phyloP scores from a whole-genome alignment of 2,888 invertebrate species.

The Drosophila limbata region DNA sequence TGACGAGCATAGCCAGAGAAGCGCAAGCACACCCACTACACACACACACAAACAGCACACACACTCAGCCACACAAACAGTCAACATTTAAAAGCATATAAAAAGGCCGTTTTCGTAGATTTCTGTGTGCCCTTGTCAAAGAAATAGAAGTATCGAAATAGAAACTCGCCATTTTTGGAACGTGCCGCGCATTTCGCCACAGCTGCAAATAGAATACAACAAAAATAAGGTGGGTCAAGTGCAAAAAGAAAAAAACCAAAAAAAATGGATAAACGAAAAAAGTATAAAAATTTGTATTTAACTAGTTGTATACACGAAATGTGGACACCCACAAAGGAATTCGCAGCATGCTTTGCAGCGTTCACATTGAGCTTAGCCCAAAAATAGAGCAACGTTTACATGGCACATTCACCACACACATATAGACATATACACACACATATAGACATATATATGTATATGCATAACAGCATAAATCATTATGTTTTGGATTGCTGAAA shows the following conservation, averaged over 20 bases:
- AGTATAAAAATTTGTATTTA: conserved; percentile 36
- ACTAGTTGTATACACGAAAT: conserved; percentile 75
- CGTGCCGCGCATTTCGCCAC: conserved; percentile 72
- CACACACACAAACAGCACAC: conserved; percentile 26
- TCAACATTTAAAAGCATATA: conserved; percentile 71
- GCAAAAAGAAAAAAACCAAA: conserved; percentile 60
- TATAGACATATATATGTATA: conserved; percentile 22
- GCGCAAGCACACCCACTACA: conserved; percentile 29
- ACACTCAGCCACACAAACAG: conserved; percentile 43
- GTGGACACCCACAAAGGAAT: conserved; percentile 39
- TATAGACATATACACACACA: not conserved
- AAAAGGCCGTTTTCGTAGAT: conserved; percentile 72
- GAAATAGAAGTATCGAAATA: conserved; percentile 53
- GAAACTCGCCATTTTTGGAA: conserved; percentile 54
- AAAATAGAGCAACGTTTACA: conserved; percentile 69
- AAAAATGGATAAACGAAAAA: conserved; percentile 7
- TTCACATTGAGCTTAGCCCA: conserved; percentile 35
- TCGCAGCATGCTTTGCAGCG: conserved; percentile 70
- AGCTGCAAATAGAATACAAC: conserved; percentile 43
- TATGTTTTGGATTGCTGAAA: conserved; percentile 61
- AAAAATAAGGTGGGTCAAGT: conserved; percentile 84
- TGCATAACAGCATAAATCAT: conserved; percentile 73
- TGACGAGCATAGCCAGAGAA: conserved; percentile 51
- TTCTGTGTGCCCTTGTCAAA: conserved; percentile 62
- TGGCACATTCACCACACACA: conserved; percentile 38